phyloP scores from a whole-genome alignment of 2,113 vertebrate species.

The Heterochromis multidens region DNA sequence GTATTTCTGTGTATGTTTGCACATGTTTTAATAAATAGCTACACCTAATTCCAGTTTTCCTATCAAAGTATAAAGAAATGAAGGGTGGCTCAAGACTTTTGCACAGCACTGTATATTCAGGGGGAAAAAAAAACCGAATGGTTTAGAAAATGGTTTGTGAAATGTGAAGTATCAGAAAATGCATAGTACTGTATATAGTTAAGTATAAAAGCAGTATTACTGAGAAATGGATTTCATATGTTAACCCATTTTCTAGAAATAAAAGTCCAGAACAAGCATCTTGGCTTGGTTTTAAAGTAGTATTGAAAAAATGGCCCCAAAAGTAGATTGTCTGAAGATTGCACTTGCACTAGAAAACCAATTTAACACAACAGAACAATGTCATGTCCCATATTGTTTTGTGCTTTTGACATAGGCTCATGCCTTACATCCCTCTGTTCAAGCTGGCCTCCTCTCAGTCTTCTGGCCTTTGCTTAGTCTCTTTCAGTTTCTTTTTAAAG shows the following conservation, averaged over 20 bases:
- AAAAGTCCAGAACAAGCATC: not conserved
- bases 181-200: not conserved
- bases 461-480: not conserved
- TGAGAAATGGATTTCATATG: not conserved
- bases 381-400: not conserved
- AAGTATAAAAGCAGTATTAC: not conserved
- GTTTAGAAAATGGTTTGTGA: not conserved
- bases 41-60: too few species aligned
- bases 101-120: not conserved
- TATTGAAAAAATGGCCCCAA: not conserved
- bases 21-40: too few species aligned
- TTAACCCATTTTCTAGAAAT: not conserved
- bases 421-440: not conserved
- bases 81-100: not conserved
- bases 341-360: not conserved
- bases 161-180: not conserved
- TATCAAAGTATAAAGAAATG: too few species aligned
- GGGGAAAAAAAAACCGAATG: not conserved
- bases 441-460: not conserved
- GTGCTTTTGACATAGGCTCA: not conserved
- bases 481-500: slow-evolving; percentile 3
- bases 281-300: not conserved
- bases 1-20: too few species aligned
- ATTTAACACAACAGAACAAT: not conserved
- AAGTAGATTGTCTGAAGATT: not conserved